A percentile compares a stretch with the other conserved stretches of the same genome.
Evolutionary conservation across 2,113 vertebrate genomes (phyloP).

Genomic region (Cinclus mexicanus): DNA sequence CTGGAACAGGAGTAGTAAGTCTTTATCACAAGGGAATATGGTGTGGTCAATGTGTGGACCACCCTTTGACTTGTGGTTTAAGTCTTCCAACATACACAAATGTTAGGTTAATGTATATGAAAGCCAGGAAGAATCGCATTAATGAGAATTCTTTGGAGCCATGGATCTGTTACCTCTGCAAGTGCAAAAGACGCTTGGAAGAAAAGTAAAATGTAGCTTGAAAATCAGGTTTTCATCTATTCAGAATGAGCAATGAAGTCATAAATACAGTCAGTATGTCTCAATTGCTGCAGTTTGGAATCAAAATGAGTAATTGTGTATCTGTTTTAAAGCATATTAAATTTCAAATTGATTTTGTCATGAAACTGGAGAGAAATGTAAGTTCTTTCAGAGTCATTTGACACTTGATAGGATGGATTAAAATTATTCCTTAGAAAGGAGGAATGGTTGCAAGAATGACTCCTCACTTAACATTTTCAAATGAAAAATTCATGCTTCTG

Average conservation of each 20-base stretch:
- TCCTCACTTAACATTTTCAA: background rate
- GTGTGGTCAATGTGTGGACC: background rate
- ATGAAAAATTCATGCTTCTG: background rate
- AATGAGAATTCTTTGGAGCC: background rate
- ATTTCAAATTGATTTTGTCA: background rate
- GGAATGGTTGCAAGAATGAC: background rate
- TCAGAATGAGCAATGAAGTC: background rate
- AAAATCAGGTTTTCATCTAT: background rate
- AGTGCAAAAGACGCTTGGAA: background rate
- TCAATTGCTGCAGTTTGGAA: background rate
- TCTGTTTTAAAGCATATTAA: background rate
- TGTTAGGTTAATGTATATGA: background rate
- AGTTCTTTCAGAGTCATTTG: background rate
- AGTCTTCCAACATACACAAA: background rate
- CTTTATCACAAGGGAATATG: background rate
- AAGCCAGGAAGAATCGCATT: background rate
- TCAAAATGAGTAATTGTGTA: background rate
- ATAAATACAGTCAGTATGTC: background rate
- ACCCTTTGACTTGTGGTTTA: background rate
- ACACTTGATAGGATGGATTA: background rate
- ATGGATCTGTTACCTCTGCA: background rate
- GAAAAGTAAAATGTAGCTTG: background rate
- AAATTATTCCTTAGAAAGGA: background rate
- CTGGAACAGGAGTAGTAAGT: background rate
- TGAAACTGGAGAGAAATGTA: background rate